A percentile compares a stretch with the other conserved stretches of the same genome.
Evolutionary conservation across 92 coral and sea anemone genomes (phyloP).

Genomic region (Montipora capitata): DNA sequence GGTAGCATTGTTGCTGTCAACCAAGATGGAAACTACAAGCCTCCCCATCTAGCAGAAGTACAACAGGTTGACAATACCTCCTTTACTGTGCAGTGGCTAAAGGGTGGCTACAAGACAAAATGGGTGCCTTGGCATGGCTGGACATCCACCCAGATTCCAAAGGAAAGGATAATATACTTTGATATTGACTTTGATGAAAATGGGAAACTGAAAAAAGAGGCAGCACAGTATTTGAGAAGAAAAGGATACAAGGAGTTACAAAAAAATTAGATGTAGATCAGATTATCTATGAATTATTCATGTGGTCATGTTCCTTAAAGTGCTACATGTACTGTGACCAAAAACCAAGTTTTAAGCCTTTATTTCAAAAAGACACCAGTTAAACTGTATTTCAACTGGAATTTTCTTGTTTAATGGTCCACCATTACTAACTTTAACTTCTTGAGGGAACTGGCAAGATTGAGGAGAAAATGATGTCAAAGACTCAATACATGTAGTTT

Average conservation of each 20-base stretch:
- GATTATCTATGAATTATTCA: not conserved
- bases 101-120: not conserved
- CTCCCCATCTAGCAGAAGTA: too few species aligned
- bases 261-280: not conserved
- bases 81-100: too few species aligned
- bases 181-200: slow-evolving; percentile 43
- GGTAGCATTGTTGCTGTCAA: not conserved
- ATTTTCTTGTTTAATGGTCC: not conserved
- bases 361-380: not conserved
- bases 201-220: slow-evolving; percentile 40
- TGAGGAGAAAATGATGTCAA: too few species aligned
- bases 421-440: too few species aligned
- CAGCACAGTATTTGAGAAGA: too few species aligned
- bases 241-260: slow-evolving; percentile 19
- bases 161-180: slow-evolving; percentile 52
- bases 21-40: too few species aligned
- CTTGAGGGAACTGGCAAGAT: too few species aligned
- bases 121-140: slow-evolving; percentile 62
- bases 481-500: too few species aligned
- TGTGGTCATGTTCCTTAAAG: not conserved
- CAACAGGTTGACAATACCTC: too few species aligned
- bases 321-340: not conserved
- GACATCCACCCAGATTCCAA: slow-evolving; percentile 47
- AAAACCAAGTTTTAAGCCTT: not conserved
- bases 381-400: not conserved